Conservation (phyloP, 2,797 vertebrate species). For the Schizopygopsis malacanthus region DNA sequence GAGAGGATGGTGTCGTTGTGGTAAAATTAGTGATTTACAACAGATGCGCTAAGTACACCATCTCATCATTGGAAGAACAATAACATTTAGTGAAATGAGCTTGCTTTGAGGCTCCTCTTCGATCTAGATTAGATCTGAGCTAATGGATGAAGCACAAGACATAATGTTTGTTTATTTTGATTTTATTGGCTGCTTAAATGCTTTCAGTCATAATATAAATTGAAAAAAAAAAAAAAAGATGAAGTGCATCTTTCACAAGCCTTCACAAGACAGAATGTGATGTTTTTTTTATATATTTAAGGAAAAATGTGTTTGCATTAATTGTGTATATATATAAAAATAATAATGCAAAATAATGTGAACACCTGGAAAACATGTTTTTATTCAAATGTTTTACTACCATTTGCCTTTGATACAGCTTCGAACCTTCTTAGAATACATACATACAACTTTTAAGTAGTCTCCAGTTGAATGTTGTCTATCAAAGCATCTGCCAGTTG, state of each 20-base stretch:
- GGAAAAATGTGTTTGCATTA: too few species aligned
- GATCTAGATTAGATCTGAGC: constrained; percentile 33
- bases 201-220: not conserved
- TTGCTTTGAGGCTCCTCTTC: constrained; percentile 8
- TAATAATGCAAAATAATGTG: too few species aligned
- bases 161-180: not conserved
- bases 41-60: constrained; percentile 32
- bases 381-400: too few species aligned
- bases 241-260: not conserved
- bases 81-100: constrained; percentile 24
- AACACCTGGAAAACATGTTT: too few species aligned
- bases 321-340: too few species aligned
- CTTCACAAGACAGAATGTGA: not conserved
- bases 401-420: too few species aligned
- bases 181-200: not conserved
- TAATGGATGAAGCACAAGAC: not conserved
- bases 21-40: constrained; percentile 51
- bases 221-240: not conserved
- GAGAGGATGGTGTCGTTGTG: constrained; percentile 43
- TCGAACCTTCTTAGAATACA: too few species aligned
- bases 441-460: too few species aligned
- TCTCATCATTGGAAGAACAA: constrained; percentile 40
- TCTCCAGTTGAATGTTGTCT: too few species aligned
- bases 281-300: too few species aligned
- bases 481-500: too few species aligned